A percentile compares a stretch with the other conserved stretches of the same genome.
Evolutionary conservation across 2,113 vertebrate species (phyloP).

Genomic region (Macquaria ambigua): DNA sequence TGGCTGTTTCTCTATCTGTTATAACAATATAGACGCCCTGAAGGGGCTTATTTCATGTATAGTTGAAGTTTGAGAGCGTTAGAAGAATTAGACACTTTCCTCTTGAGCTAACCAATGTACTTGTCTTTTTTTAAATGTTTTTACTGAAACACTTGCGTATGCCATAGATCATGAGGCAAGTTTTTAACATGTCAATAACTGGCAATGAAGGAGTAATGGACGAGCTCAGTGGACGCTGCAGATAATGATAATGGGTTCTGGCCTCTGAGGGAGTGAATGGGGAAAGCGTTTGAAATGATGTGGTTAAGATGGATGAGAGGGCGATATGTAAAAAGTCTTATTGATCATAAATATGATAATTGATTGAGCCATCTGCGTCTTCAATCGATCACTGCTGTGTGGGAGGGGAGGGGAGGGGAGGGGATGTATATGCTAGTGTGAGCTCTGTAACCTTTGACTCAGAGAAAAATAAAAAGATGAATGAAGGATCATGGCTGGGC

Average conservation of each 20-base stretch:
- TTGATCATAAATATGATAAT: slow-evolving; percentile 41
- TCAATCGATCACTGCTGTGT: slow-evolving; percentile 48
- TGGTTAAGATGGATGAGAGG: slow-evolving; percentile 18
- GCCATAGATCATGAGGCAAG: slow-evolving; percentile 47
- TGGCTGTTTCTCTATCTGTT: slow-evolving; percentile 66
- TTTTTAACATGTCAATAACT: slow-evolving; percentile 66
- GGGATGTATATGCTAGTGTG: slow-evolving; percentile 58
- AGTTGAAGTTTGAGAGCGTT: slow-evolving; percentile 66
- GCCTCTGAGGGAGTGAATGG: slow-evolving; percentile 13
- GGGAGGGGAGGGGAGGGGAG: background rate
- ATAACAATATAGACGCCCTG: slow-evolving; percentile 65
- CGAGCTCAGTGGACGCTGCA: background rate
- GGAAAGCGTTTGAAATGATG: slow-evolving; percentile 21
- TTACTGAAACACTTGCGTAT: slow-evolving; percentile 71
- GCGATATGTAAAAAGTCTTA: slow-evolving; percentile 48
- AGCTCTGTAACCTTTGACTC: slow-evolving; percentile 75
- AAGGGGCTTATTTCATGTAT: slow-evolving; percentile 69
- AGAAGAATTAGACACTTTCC: slow-evolving; percentile 68
- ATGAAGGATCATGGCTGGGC: slow-evolving; percentile 50
- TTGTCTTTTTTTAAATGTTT: slow-evolving; percentile 73
- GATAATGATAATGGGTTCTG: background rate
- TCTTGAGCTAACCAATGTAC: slow-evolving; percentile 68
- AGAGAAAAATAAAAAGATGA: slow-evolving; percentile 78
- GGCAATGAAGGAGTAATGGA: slow-evolving; percentile 25
- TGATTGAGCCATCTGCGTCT: slow-evolving; percentile 31